These are phyloP conservation scores for Pissodes strobi DNA, from an alignment of 1,140 invertebrate species.

Conservation along the genomic window DNA sequence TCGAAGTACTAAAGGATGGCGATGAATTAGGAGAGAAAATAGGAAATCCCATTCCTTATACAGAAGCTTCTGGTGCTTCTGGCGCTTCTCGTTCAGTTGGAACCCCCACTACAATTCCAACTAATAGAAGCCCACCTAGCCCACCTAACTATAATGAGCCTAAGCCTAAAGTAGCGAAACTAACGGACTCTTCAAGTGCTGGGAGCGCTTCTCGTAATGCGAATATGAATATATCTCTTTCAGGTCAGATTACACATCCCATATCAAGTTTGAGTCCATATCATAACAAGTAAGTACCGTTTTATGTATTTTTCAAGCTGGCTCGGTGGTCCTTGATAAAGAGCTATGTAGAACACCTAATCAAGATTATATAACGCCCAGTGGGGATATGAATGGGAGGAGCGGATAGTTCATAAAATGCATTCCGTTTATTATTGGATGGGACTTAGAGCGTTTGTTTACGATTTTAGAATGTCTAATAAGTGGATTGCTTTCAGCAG, in stretches of 20 bases:
- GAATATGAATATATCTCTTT: constrained; percentile 2
- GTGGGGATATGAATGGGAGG: no score
- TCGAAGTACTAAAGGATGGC: constrained; percentile 76
- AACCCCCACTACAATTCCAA: constrained; percentile 57
- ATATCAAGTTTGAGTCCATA: constrained; percentile 86
- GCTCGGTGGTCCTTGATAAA: no score
- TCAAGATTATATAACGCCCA: no score
- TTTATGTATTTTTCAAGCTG: constrained; percentile 20
- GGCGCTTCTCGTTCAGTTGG: constrained; percentile 11
- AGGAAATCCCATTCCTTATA: constrained; percentile 66
- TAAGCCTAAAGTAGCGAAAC: constrained; percentile 8
- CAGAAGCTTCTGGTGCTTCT: not conserved
- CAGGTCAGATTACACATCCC: constrained; percentile 63
- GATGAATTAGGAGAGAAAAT: constrained; percentile 73
- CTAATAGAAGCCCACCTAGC: constrained; percentile 45
- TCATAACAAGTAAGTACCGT: constrained; percentile 74
- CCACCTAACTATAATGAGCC: not conserved
- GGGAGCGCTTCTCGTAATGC: no score
- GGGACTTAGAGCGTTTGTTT: no score
- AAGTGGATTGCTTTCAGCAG: no score
- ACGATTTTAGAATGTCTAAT: no score
- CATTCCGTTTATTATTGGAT: no score
- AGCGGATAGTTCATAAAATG: no score
- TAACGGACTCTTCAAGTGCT: not conserved
- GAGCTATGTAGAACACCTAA: no score